Base-by-base conservation (phyloP, 92 coral and sea anemone genomes). In the Porites rus region DNA sequence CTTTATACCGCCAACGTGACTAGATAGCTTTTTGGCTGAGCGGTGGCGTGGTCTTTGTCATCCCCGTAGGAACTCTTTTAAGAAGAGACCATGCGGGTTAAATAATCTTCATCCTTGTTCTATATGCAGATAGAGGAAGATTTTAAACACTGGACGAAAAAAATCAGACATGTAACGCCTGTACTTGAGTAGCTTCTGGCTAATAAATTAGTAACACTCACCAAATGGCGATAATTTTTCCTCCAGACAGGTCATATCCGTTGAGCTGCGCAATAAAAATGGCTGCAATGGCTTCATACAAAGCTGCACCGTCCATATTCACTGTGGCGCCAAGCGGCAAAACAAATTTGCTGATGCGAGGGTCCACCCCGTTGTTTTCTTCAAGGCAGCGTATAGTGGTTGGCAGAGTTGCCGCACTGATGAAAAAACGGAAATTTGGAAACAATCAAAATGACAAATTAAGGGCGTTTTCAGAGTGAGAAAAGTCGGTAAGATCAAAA, bases 251-350 rank as follows among this genome's bases (percentile, higher is more conserved):
- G 58, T 90, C 90, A 22, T 84, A 77, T 46, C 90, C 84, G 69
- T 90, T 94, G 58, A 94, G 88, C 79, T 94, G 98, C 51, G 98
- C 95, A 25, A 94, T 94, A 56, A 92, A 94, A 84, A 94, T 94
- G 64, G 95, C 92, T 7, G 98, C 88, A 62, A 94, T 89, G 5
- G 98, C 98, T 86, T 94, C 98, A 74, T 92, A 94, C 86, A 94
- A 76, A 46, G 98, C 98, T 22, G 93, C 92, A 13, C 98, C 98
- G 79, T 94, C 98, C 98, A 94, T 94, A 75, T 94, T 94, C 58
- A 94, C 93, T 16, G 98, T 94, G 8, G 98, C 98, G 38, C 98
- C 98, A 74, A 92, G 84, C 28, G 98, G 98, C 67, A 94, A 80
- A 46, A 94, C 95, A 72, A 94, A 94, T 87, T 94, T 93, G 72